Percentiles rank a stretch among this genome's conserved stretches.
These are phyloP conservation scores for Pangasius macronema DNA, from an alignment of 2,797 vertebrate species.

Conservation along the genomic window DNA sequence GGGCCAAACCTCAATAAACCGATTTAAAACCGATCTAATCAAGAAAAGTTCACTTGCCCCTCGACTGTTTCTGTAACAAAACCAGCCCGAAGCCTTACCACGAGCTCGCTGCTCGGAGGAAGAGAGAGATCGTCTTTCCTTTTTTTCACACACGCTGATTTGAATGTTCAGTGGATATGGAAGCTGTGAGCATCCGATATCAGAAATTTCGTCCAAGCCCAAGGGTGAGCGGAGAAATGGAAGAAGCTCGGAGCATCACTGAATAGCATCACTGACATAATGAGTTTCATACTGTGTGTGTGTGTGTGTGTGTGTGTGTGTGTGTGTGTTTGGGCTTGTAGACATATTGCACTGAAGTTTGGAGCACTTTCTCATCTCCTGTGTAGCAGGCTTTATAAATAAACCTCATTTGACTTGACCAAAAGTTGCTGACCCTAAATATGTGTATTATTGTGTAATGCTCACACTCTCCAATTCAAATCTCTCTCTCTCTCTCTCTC, in stretches of 20 bases:
- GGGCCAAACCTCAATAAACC: too few species aligned
- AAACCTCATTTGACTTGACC: background rate
- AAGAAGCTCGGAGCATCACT: background rate
- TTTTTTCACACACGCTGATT: background rate
- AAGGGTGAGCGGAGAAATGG: background rate
- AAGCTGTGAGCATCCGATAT: conserved; percentile 10
- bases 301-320: background rate
- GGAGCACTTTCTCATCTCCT: background rate
- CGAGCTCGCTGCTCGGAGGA: background rate
- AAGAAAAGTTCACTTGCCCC: too few species aligned
- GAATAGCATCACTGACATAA: background rate
- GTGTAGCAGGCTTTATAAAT: background rate
- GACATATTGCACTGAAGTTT: conserved; percentile 5
- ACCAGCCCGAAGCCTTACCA: background rate
- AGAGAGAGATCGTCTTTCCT: background rate
- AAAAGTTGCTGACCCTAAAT: background rate
- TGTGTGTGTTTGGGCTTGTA: background rate
- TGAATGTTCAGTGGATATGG: background rate
- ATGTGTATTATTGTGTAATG: background rate
- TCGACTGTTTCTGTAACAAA: too few species aligned
- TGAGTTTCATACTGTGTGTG: background rate
- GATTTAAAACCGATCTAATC: too few species aligned
- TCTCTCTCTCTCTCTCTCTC: background rate
- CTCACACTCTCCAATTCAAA: background rate
- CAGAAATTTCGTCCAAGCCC: background rate